Conservation (phyloP, 2,797 vertebrate genomes). For the Glyptemys insculpta region DNA sequence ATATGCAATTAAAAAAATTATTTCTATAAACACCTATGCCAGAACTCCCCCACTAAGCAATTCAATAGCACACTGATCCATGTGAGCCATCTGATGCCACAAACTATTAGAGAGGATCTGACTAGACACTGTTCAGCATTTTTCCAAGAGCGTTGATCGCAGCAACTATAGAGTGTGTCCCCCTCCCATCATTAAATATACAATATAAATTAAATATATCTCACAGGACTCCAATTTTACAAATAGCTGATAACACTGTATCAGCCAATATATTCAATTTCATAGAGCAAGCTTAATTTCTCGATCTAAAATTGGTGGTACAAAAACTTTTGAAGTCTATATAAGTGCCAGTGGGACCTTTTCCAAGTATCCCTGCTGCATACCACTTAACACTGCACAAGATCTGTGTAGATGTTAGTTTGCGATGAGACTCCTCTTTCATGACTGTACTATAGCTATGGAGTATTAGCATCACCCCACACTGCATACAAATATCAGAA, state of each 20-base stretch:
- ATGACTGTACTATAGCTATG: constrained; percentile 49
- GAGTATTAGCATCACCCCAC: constrained; percentile 60
- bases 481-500: constrained; percentile 66
- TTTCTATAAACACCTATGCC: constrained; percentile 10
- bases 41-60: background rate
- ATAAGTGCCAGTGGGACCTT: background rate
- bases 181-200: background rate
- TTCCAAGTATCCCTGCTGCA: background rate
- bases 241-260: background rate
- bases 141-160: background rate
- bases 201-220: too few relatives aligned
- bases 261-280: background rate
- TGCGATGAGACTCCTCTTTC: background rate
- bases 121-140: background rate
- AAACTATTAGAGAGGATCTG: background rate
- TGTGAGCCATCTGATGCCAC: background rate
- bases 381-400: background rate
- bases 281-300: background rate
- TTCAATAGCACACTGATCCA: background rate
- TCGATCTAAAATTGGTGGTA: background rate
- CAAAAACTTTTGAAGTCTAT: background rate
- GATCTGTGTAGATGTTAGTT: background rate
- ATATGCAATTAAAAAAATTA: constrained; percentile 56
- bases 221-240: background rate
- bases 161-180: constrained; percentile 20